Evolutionary conservation across 2,888 invertebrate genomes (phyloP).

Genomic region (Microchrysa polita): DNA sequence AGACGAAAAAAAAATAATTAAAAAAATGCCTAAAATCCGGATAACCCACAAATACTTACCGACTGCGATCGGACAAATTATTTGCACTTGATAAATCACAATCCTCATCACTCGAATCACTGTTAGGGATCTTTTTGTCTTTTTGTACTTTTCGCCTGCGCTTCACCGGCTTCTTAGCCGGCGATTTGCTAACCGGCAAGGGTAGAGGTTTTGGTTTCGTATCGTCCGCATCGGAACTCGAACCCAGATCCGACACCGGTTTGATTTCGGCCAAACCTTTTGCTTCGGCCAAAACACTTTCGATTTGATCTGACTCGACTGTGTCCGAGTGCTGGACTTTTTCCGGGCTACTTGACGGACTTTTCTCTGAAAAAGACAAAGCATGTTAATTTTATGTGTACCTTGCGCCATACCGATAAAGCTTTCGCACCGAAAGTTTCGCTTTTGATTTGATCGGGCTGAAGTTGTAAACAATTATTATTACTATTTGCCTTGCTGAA

Average conservation of each 20-base stretch:
- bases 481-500: slow-evolving; percentile 20
- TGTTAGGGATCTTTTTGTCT: slow-evolving; percentile 55
- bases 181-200: slow-evolving; percentile 15
- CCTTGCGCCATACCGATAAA: no score
- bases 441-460: slow-evolving; percentile 60
- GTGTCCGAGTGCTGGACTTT: slow-evolving; percentile 51
- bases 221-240: slow-evolving; percentile 54
- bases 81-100: slow-evolving; percentile 52
- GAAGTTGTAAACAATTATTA: slow-evolving; percentile 49
- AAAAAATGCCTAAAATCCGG: not conserved
- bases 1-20: not conserved
- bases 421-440: slow-evolving; percentile 53
- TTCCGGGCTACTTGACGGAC: slow-evolving; percentile 54
- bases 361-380: slow-evolving; percentile 48
- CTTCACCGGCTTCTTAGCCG: slow-evolving; percentile 46
- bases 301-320: slow-evolving; percentile 58
- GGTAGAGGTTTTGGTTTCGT: slow-evolving; percentile 54
- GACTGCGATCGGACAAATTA: slow-evolving; percentile 50
- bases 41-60: slow-evolving; percentile 48
- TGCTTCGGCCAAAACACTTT: slow-evolving; percentile 69
- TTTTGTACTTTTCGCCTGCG: slow-evolving; percentile 52
- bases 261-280: slow-evolving; percentile 56
- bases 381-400: no score
- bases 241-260: slow-evolving; percentile 46
- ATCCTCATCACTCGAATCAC: slow-evolving; percentile 60